Evolutionary conservation across 2,113 vertebrate genomes (phyloP).

Genomic region (Uria lomvia): DNA sequence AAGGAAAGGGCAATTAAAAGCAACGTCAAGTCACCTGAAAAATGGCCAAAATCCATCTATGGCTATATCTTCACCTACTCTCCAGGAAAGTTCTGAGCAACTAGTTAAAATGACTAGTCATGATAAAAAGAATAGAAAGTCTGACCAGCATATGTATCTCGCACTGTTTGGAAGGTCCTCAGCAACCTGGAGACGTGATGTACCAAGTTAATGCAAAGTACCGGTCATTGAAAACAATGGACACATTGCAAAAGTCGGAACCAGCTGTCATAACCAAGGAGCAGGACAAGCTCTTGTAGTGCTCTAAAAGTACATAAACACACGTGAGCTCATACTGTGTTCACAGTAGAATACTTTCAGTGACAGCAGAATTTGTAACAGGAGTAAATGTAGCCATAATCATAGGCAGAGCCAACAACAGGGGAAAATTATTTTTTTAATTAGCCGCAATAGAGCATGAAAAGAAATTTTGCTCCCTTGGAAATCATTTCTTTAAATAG

Average conservation of each 20-base stretch:
- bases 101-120: background rate
- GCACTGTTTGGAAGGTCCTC: background rate
- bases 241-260: background rate
- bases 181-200: background rate
- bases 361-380: background rate
- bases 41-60: background rate
- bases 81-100: background rate
- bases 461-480: background rate
- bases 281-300: background rate
- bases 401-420: background rate
- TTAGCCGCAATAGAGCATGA: background rate
- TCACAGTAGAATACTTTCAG: background rate
- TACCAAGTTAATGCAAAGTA: background rate
- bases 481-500: background rate
- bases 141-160: background rate
- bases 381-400: background rate
- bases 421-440: background rate
- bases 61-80: background rate
- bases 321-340: accelerated
- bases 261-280: background rate
- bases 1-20: background rate
- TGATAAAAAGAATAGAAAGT: background rate
- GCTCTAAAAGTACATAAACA: background rate
- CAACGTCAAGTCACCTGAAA: background rate
- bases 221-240: background rate